Evolutionary conservation across 1,140 invertebrate genomes (phyloP), one percentile per base, ranked within the genome.

Genomic region (Zaprionus ornatus): DNA sequence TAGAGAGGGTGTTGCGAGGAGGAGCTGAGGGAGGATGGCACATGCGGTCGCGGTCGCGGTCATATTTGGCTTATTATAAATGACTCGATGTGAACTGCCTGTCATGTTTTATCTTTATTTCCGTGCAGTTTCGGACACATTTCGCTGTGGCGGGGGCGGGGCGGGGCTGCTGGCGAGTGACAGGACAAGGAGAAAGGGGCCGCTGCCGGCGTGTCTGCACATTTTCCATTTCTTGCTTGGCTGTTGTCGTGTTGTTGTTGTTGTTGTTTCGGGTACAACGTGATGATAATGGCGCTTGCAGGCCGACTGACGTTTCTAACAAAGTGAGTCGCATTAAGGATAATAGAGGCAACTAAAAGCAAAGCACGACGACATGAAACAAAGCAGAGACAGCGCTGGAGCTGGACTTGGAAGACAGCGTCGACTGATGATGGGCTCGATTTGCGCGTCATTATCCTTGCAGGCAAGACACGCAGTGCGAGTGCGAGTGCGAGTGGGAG

Each of bases 241-340:
- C 13, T 15, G 17, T 48, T 48, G 45, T 21, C 42, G 42, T 55
- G 52, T 29, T 27, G 45, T 7, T 17, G 21, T 50, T 25, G 27
- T 15, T 50, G 27, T 60, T 48, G 55, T 50, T 59, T 19, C 57
- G 32, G 54, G 54, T 68, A 77, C 66, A 69, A 77, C 61, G 74
- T 84, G 85, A 90, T 80, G 85, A 90, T 85, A 90, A 88, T 88
- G 84, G 85, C 78, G 84, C 81, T 85, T 90, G 85, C 85, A 90
- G 81, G 79, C 85, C 80, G 84, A 90, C 85, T 90, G 85, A 90
- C 85, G 86, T 90, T 90, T 76, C 81, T 82, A 90, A 90, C 85
- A 90, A 90, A 90, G 85, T 90, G 85, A 90, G 81, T 90, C 85
- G 85, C 85, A 90, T 90, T 90, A 90, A 90, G 85, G 86, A 90